phyloP scores from a whole-genome alignment of 2,888 invertebrate genomes.

The Drosophila parthenogenetica region DNA sequence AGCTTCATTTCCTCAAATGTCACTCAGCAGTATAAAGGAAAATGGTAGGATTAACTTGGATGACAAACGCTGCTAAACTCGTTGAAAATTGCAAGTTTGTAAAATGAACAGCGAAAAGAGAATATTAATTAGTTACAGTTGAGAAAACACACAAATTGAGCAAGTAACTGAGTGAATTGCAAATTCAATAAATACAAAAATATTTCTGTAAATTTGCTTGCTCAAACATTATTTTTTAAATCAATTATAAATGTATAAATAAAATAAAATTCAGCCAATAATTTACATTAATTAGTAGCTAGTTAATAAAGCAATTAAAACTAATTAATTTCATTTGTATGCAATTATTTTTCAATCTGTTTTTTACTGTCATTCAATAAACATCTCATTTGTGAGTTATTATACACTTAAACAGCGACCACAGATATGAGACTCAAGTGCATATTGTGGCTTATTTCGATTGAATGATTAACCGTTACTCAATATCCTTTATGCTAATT shows the following conservation, averaged over 20 bases:
- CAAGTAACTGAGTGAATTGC: not conserved
- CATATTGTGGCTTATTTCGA: conserved; percentile 27
- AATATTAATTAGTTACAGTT: conserved; percentile 7
- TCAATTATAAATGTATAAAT: no score
- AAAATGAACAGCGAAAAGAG: not conserved
- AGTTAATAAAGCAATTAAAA: no score
- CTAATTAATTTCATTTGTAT: not conserved
- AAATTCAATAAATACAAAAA: not conserved
- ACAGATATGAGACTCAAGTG: not conserved
- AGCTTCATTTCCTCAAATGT: conserved; percentile 10
- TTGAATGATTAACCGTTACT: conserved; percentile 9
- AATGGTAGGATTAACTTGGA: not conserved
- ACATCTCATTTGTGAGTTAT: conserved; percentile 5
- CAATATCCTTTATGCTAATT: conserved; percentile 20
- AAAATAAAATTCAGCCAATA: no score
- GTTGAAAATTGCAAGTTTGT: conserved; percentile 5
- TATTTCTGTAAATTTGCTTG: not conserved
- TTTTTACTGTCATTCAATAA: not conserved
- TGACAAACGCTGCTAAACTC: conserved; percentile 13
- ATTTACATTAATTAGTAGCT: no score
- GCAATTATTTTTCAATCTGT: conserved; percentile 6
- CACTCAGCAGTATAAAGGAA: not conserved
- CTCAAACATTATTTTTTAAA: not conserved
- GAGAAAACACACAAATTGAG: not conserved
- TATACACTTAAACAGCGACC: not conserved